Base-by-base conservation (phyloP, 2,888 invertebrate species). In the Pogonocherus hispidulus region DNA sequence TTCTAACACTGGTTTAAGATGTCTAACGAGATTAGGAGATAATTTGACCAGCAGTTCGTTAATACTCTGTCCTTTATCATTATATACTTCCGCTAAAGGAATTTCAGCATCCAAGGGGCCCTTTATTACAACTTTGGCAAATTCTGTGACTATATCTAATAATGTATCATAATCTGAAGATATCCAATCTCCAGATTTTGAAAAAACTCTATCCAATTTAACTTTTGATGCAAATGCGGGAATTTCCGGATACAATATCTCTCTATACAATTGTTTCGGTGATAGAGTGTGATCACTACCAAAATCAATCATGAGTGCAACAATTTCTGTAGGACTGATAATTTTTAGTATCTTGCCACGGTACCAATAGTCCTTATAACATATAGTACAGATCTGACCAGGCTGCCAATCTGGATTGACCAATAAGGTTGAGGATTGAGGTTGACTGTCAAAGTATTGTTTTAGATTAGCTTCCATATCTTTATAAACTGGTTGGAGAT, bases 271-370 rank as follows among this genome's bases (percentile, higher is more conserved):
- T 60, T 90, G 87, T 0, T 85, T 82, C 11, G 88, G 85, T 0
- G 86, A 75, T 66, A 92, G 90, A 0, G 84, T 82, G 82, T 96
- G 95, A 44, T 89, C 86, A 80, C 94, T 95, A 0, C 96, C 96
- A 80, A 93, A 96, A 85, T 96, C 96, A 0, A 96, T 88, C 84
- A 94, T 95, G 59, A 89, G 86, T 0, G 95, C 90, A 63, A 87
- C 71, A 70, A 91, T 85, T 59, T 80, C 76, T 1, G 67, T 60
- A 9, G 69, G 57, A 55, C 56, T 49, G 4, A 69, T 66, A 0
- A 80, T 85, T 59, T 87, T 83, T 1, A 86, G 0, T 1, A 94
- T 87, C 78, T 86, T 85, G 4, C 91, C 94, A 66, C 96, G 88
- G 83, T 95, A 95, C 88, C 92, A 93, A 14, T 86, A 85, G 8